Conservation (phyloP, 2,113 vertebrate species). For the Prionailurus bengalensis region DNA sequence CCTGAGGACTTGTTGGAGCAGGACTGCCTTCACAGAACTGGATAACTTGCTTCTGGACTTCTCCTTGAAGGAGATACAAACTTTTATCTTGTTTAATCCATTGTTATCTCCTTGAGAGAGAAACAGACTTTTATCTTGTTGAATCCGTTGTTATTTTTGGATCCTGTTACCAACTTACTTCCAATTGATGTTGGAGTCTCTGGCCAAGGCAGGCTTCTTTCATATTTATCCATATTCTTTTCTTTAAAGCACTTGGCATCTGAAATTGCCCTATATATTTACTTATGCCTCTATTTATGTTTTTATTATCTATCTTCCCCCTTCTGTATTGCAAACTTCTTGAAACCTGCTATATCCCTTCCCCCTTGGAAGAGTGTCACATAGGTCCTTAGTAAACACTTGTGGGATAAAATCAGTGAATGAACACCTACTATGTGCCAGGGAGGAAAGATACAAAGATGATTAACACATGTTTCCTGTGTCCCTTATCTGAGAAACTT, state of each 20-base stretch:
- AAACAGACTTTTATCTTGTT: background rate
- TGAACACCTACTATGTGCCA: background rate
- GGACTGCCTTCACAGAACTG: too few relatives aligned
- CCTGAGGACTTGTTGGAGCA: background rate
- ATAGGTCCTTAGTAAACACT: background rate
- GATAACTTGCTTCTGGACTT: background rate
- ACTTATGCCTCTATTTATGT: background rate
- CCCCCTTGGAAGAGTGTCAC: background rate
- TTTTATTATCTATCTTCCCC: background rate
- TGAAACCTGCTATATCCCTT: background rate
- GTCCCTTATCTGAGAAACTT: background rate
- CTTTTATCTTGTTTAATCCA: background rate
- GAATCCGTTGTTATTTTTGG: background rate
- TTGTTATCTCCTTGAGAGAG: background rate
- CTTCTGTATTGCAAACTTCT: background rate
- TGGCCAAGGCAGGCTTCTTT: background rate
- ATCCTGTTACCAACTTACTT: background rate
- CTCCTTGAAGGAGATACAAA: background rate
- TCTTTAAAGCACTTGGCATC: background rate
- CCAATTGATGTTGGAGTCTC: background rate
- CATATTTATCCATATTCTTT: background rate
- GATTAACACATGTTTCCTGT: background rate
- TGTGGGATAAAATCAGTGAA: background rate
- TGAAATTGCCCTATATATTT: background rate
- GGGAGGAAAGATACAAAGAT: background rate